A percentile compares a stretch with the other conserved stretches of the same genome.
phyloP scores from a whole-genome alignment of 2,113 vertebrate species.

The Pseudonaja textilis region DNA sequence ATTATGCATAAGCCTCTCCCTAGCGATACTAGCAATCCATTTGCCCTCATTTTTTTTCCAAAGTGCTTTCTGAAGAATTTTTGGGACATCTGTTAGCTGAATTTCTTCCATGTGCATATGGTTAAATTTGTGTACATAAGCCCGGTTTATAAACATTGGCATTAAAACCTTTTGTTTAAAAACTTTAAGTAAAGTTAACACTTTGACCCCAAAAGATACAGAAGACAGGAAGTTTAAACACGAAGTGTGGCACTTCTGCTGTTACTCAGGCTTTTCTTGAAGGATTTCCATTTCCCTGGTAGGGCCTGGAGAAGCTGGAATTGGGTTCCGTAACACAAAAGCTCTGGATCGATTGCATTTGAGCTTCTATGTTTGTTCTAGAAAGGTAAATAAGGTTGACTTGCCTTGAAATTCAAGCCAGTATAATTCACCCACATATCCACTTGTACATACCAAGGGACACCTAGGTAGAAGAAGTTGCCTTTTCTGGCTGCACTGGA shows the following conservation, averaged over 20 bases:
- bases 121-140: constrained; percentile 39
- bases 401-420: background rate
- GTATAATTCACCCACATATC: background rate
- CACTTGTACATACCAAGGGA: background rate
- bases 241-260: background rate
- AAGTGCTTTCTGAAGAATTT: constrained; percentile 6
- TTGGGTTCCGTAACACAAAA: background rate
- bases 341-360: background rate
- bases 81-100: constrained; percentile 49
- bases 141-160: constrained; percentile 51
- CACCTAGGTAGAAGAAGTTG: background rate
- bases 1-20: background rate
- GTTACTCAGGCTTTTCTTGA: constrained; percentile 17
- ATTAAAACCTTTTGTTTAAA: constrained; percentile 18
- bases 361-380: background rate
- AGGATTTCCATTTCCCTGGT: background rate
- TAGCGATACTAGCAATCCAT: background rate
- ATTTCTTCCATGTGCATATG: constrained; percentile 39
- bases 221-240: constrained; percentile 26
- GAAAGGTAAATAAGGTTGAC: background rate
- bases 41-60: constrained; percentile 17
- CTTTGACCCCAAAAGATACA: constrained; percentile 29
- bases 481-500: background rate
- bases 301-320: background rate
- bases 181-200: constrained; percentile 29